Evolutionary conservation across 2,888 invertebrate species (phyloP).

Genomic region (Pecten maximus): DNA sequence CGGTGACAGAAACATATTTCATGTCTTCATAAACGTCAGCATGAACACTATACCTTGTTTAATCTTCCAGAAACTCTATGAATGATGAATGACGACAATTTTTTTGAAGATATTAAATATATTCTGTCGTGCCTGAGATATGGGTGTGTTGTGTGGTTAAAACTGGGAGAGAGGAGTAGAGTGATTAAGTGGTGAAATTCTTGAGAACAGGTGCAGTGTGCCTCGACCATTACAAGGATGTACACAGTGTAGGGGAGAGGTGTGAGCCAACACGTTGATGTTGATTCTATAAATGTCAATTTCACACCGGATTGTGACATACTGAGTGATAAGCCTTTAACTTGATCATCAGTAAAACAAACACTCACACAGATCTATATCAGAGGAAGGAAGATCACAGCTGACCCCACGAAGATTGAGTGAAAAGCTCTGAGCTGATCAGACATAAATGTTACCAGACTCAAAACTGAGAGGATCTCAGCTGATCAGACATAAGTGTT

Average conservation of each 20-base stretch:
- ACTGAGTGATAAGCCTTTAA: not conserved
- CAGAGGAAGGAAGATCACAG: not conserved
- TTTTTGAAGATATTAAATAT: conserved; percentile 14
- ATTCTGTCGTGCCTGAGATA: conserved; percentile 30
- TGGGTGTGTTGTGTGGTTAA: conserved; percentile 3
- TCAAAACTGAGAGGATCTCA: not conserved
- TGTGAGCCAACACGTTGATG: not conserved
- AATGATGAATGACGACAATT: conserved; percentile 24
- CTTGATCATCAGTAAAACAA: not conserved
- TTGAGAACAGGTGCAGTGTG: not conserved
- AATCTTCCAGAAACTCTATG: conserved; percentile 17
- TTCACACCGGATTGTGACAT: conserved; percentile 4
- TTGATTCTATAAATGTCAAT: conserved; percentile 25
- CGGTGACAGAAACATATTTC: conserved; percentile 32
- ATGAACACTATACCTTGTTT: conserved; percentile 2
- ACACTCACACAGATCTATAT: not conserved
- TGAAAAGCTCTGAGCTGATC: not conserved
- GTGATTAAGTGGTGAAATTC: conserved; percentile 12
- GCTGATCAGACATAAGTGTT: not conserved
- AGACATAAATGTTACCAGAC: not conserved
- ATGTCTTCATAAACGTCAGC: conserved; percentile 15
- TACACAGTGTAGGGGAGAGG: not conserved
- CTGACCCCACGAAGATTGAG: not conserved
- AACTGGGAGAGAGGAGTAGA: not conserved
- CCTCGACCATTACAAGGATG: not conserved